Percentiles rank a stretch among this genome's conserved stretches.
phyloP scores from a whole-genome alignment of 2,797 vertebrate genomes.

The Alectoris magna region DNA sequence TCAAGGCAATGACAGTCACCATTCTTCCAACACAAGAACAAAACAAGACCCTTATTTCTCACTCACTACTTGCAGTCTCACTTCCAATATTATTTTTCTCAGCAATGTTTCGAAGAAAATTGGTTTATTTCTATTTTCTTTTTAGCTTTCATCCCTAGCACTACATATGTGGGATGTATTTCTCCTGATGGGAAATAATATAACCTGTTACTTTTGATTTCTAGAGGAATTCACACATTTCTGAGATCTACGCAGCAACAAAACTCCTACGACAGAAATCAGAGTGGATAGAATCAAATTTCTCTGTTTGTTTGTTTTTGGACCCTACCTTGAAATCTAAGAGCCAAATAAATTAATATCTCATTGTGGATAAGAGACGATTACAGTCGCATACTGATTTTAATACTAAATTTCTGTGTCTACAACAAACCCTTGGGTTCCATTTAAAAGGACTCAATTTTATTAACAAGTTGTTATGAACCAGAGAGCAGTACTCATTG shows the following conservation, averaged over 20 bases:
- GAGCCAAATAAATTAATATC: background rate
- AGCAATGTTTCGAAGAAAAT: slow-evolving; percentile 12
- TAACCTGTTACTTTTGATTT: background rate
- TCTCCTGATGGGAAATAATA: background rate
- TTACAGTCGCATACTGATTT: background rate
- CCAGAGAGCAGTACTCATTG: background rate
- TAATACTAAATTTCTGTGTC: background rate
- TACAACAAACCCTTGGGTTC: background rate
- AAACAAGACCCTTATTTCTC: background rate
- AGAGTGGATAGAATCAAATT: background rate
- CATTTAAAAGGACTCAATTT: background rate
- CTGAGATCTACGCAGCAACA: background rate
- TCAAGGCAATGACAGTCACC: background rate
- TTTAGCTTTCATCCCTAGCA: background rate
- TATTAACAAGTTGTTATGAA: background rate
- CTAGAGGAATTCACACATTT: background rate
- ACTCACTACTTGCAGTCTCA: background rate
- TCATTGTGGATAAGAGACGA: background rate
- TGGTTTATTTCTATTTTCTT: background rate
- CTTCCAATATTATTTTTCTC: background rate
- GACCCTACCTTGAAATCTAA: background rate
- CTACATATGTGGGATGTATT: background rate
- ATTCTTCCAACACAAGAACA: background rate
- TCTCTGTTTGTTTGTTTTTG: background rate
- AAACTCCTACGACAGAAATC: background rate